Evolutionary conservation across 2,797 vertebrate species (phyloP).

Genomic region (Sus cebifrons): DNA sequence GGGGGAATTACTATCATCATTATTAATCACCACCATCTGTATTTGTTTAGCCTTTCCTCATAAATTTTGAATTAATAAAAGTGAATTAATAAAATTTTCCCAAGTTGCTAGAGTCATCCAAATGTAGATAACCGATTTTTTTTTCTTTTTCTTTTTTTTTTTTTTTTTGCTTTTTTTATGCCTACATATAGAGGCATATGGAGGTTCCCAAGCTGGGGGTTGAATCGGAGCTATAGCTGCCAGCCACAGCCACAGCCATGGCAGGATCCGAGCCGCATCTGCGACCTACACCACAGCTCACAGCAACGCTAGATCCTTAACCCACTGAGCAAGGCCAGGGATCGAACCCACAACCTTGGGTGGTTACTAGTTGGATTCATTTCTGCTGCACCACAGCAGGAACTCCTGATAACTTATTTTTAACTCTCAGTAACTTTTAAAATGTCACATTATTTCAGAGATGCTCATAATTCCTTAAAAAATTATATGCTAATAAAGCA

Average conservation of each 20-base stretch:
- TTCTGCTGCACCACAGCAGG: too few species aligned
- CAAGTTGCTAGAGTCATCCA: constrained; percentile 14
- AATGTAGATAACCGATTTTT: neutral
- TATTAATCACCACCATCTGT: neutral
- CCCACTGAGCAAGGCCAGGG: too few species aligned
- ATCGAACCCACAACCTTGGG: too few species aligned
- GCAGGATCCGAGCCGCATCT: too few species aligned
- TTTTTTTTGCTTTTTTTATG: neutral
- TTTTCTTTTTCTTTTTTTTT: neutral
- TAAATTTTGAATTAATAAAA: constrained; percentile 47
- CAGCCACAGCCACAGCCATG: too few species aligned
- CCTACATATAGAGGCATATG: too few species aligned
- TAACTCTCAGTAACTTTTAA: constrained; percentile 20
- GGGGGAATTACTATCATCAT: neutral
- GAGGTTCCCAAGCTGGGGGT: too few species aligned
- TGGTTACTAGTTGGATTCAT: too few species aligned
- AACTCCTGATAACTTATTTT: neutral
- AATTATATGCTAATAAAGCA: neutral
- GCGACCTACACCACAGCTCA: too few species aligned
- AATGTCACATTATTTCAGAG: constrained; percentile 37
- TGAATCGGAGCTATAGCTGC: too few species aligned
- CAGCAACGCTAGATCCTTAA: too few species aligned
- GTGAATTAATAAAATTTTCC: constrained; percentile 14
- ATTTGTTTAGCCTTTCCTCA: neutral
- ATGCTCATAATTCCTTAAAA: neutral